Conservation (phyloP, 2,113 vertebrate genomes). For the Geococcyx californianus region DNA sequence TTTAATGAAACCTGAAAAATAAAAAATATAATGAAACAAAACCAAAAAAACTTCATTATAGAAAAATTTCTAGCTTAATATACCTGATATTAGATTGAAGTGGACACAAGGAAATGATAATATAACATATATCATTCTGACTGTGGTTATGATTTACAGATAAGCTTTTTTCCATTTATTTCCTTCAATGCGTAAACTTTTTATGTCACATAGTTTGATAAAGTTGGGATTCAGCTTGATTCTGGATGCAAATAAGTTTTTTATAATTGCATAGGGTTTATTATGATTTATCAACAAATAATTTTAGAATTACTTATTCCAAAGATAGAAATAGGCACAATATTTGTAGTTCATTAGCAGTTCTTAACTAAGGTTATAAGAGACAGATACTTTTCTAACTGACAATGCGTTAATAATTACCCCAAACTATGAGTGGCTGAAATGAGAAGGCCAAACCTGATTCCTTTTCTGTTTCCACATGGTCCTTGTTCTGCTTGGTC, state of each 20-base stretch:
- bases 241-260: neutral
- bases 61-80: neutral
- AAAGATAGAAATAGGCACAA: neutral
- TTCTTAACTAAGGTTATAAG: neutral
- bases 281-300: neutral
- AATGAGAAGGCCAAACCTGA: neutral
- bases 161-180: neutral
- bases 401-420: neutral
- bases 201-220: neutral
- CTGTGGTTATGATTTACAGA: neutral
- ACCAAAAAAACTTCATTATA: neutral
- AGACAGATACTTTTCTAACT: neutral
- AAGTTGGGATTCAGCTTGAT: neutral
- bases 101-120: neutral
- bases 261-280: no score
- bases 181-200: neutral
- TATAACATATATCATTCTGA: neutral
- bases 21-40: fast-evolving
- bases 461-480: neutral
- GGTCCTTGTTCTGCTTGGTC: neutral
- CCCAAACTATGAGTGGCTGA: neutral
- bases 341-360: neutral
- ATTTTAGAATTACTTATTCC: neutral
- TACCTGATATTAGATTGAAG: neutral
- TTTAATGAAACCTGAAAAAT: neutral